phyloP scores from a whole-genome alignment of 37 sponge, comb jelly and placozoan species.

The Eunapius fragilis region DNA sequence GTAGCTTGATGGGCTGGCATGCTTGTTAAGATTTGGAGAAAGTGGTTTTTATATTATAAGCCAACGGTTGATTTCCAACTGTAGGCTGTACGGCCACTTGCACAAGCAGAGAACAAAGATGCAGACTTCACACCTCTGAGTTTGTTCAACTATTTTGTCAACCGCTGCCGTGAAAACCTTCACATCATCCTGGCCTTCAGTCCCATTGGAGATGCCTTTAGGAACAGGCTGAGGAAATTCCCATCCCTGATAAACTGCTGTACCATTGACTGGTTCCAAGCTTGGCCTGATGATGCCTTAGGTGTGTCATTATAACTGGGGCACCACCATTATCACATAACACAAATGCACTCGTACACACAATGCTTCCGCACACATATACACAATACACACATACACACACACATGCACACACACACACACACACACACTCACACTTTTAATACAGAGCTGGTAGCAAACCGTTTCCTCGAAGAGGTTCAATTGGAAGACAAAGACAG shows the following conservation, averaged over 20 bases:
- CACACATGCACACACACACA: slow-evolving; percentile 16
- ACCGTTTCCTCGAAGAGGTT: slow-evolving; percentile 96
- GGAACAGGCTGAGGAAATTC: slow-evolving; percentile 92
- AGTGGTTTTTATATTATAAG: too few species aligned
- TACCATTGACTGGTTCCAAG: slow-evolving; percentile 99
- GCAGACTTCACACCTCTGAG: slow-evolving; percentile 95
- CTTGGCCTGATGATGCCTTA: slow-evolving; percentile 96
- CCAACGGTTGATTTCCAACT: background rate
- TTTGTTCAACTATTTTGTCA: slow-evolving; percentile 93
- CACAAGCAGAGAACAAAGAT: slow-evolving; percentile 90
- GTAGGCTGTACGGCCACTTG: slow-evolving; percentile 91
- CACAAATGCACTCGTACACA: background rate
- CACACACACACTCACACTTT: slow-evolving; percentile 7
- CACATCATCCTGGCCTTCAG: slow-evolving; percentile 97
- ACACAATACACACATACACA: slow-evolving; percentile 8
- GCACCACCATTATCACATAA: background rate
- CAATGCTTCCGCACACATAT: background rate
- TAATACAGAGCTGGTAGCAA: slow-evolving; percentile 85
- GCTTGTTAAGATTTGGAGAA: too few species aligned
- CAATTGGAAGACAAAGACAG: slow-evolving; percentile 84
- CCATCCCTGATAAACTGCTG: slow-evolving; percentile 99
- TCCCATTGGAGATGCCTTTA: slow-evolving; percentile 98
- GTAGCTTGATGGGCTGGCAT: background rate
- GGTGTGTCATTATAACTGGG: background rate
- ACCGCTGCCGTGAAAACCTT: slow-evolving; percentile 95